Evolutionary conservation across 1,140 invertebrate genomes (phyloP).

Genomic region (Calephelis virginiensis): DNA sequence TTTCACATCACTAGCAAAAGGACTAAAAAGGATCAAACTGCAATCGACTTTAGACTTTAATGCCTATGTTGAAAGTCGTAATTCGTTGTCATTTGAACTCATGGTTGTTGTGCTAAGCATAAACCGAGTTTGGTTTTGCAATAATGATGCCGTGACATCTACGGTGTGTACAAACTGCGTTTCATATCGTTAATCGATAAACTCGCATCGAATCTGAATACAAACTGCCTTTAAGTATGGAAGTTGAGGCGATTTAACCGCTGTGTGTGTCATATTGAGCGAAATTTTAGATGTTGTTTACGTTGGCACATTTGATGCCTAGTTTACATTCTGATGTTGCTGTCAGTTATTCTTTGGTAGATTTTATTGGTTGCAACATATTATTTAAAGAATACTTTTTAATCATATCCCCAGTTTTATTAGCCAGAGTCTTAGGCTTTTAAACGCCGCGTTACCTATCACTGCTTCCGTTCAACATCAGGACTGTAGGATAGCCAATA

Average conservation of each 20-base stretch:
- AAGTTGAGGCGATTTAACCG: slow-evolving; percentile 35
- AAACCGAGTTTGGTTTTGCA: slow-evolving; percentile 55
- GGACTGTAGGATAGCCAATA: too few relatives aligned
- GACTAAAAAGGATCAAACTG: slow-evolving; percentile 29
- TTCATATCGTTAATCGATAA: slow-evolving; percentile 67
- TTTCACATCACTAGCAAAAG: slow-evolving; percentile 48
- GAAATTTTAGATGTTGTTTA: slow-evolving; percentile 34
- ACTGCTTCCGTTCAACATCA: too few relatives aligned
- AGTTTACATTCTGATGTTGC: slow-evolving; percentile 2
- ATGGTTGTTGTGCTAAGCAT: slow-evolving; percentile 41
- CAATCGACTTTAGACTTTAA: slow-evolving; percentile 30
- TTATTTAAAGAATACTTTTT: too few relatives aligned
- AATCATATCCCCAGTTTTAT: too few relatives aligned
- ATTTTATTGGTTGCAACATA: too few relatives aligned
- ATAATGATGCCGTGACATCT: slow-evolving; percentile 65
- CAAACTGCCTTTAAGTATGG: slow-evolving; percentile 53
- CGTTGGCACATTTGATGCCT: slow-evolving; percentile 3
- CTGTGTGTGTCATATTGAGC: slow-evolving; percentile 29
- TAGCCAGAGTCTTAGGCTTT: too few relatives aligned
- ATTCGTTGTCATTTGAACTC: slow-evolving; percentile 24
- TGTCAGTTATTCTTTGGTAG: not conserved
- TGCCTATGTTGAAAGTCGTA: slow-evolving; percentile 19
- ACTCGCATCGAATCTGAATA: slow-evolving; percentile 54
- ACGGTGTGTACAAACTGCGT: slow-evolving; percentile 58
- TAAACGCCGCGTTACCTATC: too few relatives aligned